phyloP scores from a whole-genome alignment of 2,797 vertebrate species.

The Gymnoscopelus braueri region DNA sequence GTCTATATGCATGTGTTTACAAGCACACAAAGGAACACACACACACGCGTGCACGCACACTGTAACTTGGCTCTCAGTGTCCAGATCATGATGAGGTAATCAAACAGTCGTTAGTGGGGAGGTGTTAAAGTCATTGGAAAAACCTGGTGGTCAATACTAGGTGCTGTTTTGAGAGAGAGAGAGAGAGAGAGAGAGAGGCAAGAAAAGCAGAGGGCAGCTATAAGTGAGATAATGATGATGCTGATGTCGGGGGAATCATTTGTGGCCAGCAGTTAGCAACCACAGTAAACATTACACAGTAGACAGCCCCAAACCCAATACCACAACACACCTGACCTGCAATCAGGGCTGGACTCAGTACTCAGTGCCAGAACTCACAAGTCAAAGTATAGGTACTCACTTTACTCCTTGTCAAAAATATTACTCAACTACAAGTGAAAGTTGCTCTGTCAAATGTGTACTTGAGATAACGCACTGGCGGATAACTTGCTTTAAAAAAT shows the following conservation, averaged over 20 bases:
- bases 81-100: slow-evolving; percentile 61
- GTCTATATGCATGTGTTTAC: no score
- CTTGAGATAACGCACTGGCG: no score
- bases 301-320: slow-evolving; percentile 5
- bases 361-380: no score
- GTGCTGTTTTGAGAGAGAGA: slow-evolving; percentile 9
- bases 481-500: no score
- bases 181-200: slow-evolving; percentile 3
- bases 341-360: no score
- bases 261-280: neutral
- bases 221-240: neutral
- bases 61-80: slow-evolving; percentile 32
- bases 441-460: no score
- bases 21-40: neutral
- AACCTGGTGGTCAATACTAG: neutral
- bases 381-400: no score
- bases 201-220: neutral
- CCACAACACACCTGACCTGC: neutral
- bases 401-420: no score
- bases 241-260: neutral
- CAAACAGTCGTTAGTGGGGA: slow-evolving; percentile 56
- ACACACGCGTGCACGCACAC: slow-evolving; percentile 29
- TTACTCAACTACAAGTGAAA: no score
- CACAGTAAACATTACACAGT: slow-evolving; percentile 6
- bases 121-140: neutral